Conservation (phyloP, 2,113 vertebrate genomes). For the Nanorana parkeri region DNA sequence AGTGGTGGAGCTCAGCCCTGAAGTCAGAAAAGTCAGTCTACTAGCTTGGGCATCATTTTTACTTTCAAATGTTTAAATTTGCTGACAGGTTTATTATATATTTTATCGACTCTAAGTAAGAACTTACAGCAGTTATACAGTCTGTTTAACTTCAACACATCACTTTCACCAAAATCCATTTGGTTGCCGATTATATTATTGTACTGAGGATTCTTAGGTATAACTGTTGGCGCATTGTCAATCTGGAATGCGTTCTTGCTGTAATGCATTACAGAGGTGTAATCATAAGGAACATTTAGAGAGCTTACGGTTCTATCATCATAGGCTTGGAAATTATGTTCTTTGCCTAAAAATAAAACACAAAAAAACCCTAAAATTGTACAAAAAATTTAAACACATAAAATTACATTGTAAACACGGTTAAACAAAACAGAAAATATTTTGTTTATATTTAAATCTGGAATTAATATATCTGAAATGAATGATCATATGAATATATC, state of each 20-base stretch:
- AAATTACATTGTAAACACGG: too few relatives aligned
- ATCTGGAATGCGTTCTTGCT: conserved; percentile 82
- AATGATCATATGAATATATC: too few relatives aligned
- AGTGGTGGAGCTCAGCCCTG: too few relatives aligned
- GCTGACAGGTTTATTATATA: too few relatives aligned
- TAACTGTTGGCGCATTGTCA: conserved; percentile 79
- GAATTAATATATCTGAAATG: too few relatives aligned
- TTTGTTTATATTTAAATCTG: background rate
- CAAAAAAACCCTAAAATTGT: too few relatives aligned
- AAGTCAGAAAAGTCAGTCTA: too few relatives aligned
- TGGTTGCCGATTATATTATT: conserved; percentile 86
- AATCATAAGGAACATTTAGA: conserved; percentile 87
- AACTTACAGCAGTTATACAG: conserved; percentile 90
- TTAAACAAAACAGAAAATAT: too few relatives aligned
- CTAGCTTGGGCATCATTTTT: too few relatives aligned
- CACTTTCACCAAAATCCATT: conserved; percentile 91
- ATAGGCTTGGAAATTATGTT: conserved; percentile 79
- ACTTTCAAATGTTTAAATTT: too few relatives aligned
- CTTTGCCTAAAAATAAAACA: conserved; percentile 70
- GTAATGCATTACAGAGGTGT: conserved; percentile 89
- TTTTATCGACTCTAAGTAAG: background rate
- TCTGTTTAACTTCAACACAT: conserved; percentile 82
- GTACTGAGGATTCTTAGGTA: conserved; percentile 86
- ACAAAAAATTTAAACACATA: background rate
- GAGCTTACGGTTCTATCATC: conserved; percentile 71